Base-by-base conservation (phyloP, 2,797 vertebrate species). In the Discoglossus pictus region DNA sequence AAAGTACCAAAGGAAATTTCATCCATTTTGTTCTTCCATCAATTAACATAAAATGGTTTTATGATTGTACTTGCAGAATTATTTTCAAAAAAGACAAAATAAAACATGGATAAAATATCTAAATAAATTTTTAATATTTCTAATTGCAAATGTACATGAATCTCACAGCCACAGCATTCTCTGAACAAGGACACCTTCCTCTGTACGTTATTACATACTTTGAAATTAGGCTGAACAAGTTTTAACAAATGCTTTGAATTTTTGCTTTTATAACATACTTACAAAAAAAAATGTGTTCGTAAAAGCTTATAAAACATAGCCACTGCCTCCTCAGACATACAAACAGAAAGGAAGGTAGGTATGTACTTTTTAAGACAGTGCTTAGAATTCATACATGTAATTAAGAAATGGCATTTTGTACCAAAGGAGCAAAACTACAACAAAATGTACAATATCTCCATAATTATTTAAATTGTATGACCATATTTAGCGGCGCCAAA, bases 81-180 rank as follows among this genome's bases (percentile, higher is more conserved):
- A n/a, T n/a, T n/a, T n/a, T n/a, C n/a, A n/a, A n/a, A n/a, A 60
- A 34, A 61, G 20, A 61, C 44, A 35, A 47, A 42, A 82, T 12
- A 15, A 38, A 40, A 55, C 78, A 74, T 46, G 0, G 35, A 86
- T 96, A 94, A 97, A 98, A 97, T 99, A 98, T 93, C 94, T 98
- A 98, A 98, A 99, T 99, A 99, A 97, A 99, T 96, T 93, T 98
- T 99, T 98, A 97, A 96, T 98, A 94, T 92, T 94, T 95, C 94
- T 98, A 97, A 92, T 93, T 95, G 93, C 93, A 95, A 97, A 99
- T 97, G 94, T 99, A 99, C 96, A 98, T 94, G 92, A 96, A 96
- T 96, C 94, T 93, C 95, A 98, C 95, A 85, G 92, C 91, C 95
- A 98, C 93, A 88, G 91, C 65, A 74, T 90, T 83, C 85, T 91